phyloP scores from a whole-genome alignment of 2,888 invertebrate species.

The Carpatolechia fugitivella region DNA sequence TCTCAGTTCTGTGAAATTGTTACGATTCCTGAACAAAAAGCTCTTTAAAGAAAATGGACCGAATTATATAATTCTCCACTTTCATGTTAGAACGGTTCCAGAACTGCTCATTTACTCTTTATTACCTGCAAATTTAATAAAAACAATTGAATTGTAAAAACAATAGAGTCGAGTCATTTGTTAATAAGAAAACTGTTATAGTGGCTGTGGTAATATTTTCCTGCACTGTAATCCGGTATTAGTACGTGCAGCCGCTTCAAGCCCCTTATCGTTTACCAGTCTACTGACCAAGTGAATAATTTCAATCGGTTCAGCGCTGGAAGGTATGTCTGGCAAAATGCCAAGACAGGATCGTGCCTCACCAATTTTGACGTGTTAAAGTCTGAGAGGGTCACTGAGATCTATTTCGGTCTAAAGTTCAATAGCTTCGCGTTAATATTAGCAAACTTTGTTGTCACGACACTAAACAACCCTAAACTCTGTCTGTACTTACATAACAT shows the following conservation, averaged over 20 bases:
- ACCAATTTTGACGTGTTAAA: conserved; percentile 42
- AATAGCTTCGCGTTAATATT: conserved; percentile 31
- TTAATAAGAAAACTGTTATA: not conserved
- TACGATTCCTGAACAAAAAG: not conserved
- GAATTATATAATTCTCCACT: conserved; percentile 4
- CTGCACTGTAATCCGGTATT: not conserved
- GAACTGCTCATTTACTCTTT: conserved; percentile 13
- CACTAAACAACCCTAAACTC: not conserved
- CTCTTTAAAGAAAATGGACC: conserved; percentile 7
- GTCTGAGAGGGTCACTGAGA: conserved; percentile 21
- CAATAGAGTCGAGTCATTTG: not conserved
- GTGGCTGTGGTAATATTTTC: too few species aligned
- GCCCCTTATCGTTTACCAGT: conserved; percentile 34
- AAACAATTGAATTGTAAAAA: conserved; percentile 16
- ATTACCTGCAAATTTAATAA: conserved; percentile 3
- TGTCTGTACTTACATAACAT: not conserved
- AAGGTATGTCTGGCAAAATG: conserved; percentile 33
- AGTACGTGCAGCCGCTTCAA: conserved; percentile 33
- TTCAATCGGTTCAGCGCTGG: conserved; percentile 29
- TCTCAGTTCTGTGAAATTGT: not conserved
- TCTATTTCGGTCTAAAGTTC: conserved; percentile 43
- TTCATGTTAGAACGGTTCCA: conserved; percentile 1
- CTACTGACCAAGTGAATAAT: conserved; percentile 33
- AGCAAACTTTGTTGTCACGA: conserved; percentile 1
- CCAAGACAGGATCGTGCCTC: conserved; percentile 34